Conservation (phyloP, 2,888 invertebrate genomes). For the Atethmia centrago region DNA sequence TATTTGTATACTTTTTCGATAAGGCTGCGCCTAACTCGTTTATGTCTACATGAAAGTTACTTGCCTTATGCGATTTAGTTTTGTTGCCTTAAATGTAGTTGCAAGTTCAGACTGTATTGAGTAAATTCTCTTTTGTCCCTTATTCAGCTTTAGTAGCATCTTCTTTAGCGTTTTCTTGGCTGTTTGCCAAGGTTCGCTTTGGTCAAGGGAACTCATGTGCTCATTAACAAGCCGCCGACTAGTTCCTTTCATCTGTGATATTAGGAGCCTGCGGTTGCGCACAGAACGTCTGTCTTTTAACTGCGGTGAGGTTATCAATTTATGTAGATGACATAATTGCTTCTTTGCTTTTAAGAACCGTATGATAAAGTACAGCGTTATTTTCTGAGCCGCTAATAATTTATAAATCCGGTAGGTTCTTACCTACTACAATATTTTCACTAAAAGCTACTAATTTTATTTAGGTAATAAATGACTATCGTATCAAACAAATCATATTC, state of each 20-base stretch:
- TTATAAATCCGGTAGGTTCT: no score
- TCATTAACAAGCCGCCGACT: conserved; percentile 55
- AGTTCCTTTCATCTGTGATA: conserved; percentile 61
- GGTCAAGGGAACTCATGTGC: conserved; percentile 59
- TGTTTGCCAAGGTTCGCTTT: conserved; percentile 43
- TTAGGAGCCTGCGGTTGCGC: conserved; percentile 28
- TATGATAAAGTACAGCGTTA: not conserved
- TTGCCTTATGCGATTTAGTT: conserved; percentile 32
- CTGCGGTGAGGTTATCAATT: conserved; percentile 32
- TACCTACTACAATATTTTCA: no score
- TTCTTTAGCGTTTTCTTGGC: conserved; percentile 61
- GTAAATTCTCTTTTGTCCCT: conserved; percentile 43
- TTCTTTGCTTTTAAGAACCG: conserved; percentile 18
- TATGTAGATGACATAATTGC: conserved; percentile 37
- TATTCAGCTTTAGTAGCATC: conserved; percentile 40
- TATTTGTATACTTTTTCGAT: conserved; percentile 68
- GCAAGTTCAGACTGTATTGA: conserved; percentile 42
- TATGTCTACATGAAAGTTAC: conserved; percentile 57
- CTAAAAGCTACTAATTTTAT: no score
- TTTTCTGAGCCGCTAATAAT: conserved; percentile 2
- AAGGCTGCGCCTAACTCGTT: conserved; percentile 62
- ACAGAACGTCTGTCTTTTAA: conserved; percentile 43
- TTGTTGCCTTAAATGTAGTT: conserved; percentile 50
- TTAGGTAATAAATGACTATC: conserved; percentile 19
- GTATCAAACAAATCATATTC: conserved; percentile 45